phyloP scores from a whole-genome alignment of 2,888 invertebrate genomes.

The Eumerus sabulonum region DNA sequence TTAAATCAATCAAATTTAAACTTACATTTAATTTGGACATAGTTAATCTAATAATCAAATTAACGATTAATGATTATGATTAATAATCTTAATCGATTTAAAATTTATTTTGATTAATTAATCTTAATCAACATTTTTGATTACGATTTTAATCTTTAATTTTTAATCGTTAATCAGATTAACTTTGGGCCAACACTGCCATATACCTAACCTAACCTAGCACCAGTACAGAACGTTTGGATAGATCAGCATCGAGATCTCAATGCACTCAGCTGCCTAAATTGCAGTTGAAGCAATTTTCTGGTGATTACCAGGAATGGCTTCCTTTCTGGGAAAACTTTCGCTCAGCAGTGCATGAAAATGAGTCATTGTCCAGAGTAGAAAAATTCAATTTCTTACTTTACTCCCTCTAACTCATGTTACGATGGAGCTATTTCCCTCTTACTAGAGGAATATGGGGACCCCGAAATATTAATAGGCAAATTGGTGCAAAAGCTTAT shows the following conservation, averaged over 20 bases:
- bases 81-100: no score
- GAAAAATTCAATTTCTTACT: conserved; percentile 12
- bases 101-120: no score
- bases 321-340: conserved; percentile 23
- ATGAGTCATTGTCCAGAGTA: neutral
- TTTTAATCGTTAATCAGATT: no score
- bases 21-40: no score
- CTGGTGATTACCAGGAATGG: neutral
- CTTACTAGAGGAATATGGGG: conserved; percentile 7
- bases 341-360: neutral
- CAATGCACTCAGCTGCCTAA: neutral
- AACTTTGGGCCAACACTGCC: no score
- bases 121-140: no score
- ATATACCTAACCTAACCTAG: no score
- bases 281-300: neutral
- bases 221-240: no score
- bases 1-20: no score
- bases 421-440: conserved; percentile 18
- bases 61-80: no score
- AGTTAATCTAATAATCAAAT: no score
- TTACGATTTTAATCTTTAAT: no score
- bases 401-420: conserved; percentile 5
- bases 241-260: neutral
- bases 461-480: conserved; percentile 9
- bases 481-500: conserved; percentile 22